Conservation (phyloP, 92 coral and sea anemone species). For the Phenganax stokvisi region DNA sequence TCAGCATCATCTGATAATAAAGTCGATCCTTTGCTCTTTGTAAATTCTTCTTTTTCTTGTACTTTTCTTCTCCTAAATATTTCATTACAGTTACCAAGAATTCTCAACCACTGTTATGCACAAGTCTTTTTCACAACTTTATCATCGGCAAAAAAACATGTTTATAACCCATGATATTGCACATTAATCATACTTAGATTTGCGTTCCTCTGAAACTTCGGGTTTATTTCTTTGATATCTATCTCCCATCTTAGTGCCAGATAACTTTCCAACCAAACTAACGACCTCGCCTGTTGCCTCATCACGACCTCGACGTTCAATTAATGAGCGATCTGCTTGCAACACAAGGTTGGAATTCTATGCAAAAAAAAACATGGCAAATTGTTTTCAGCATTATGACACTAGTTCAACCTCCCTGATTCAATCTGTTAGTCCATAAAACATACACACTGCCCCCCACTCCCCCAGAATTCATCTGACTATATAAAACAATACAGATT, state of each 20-base stretch:
- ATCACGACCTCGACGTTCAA: conserved; percentile 97
- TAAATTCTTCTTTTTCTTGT: conserved; percentile 78
- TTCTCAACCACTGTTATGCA: background rate
- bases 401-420: too few relatives aligned
- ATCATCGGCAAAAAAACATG: background rate
- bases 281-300: conserved; percentile 99
- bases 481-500: too few relatives aligned
- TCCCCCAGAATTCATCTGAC: too few relatives aligned
- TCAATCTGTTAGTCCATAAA: too few relatives aligned
- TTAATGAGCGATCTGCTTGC: conserved; percentile 98
- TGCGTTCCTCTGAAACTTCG: conserved; percentile 77
- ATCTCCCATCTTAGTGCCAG: conserved; percentile 94
- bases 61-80: conserved; percentile 77
- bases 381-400: too few relatives aligned
- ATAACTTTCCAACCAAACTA: conserved; percentile 79
- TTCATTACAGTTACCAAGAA: background rate
- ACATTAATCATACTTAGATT: conserved; percentile 67
- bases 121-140: background rate
- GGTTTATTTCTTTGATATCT: conserved; percentile 89
- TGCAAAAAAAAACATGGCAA: background rate
- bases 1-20: conserved; percentile 81
- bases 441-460: too few relatives aligned
- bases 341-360: conserved; percentile 99
- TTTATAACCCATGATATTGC: too few relatives aligned
- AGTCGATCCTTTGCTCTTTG: conserved; percentile 71